phyloP scores from a whole-genome alignment of 2,113 vertebrate species.

The Chrysochloris asiatica region DNA sequence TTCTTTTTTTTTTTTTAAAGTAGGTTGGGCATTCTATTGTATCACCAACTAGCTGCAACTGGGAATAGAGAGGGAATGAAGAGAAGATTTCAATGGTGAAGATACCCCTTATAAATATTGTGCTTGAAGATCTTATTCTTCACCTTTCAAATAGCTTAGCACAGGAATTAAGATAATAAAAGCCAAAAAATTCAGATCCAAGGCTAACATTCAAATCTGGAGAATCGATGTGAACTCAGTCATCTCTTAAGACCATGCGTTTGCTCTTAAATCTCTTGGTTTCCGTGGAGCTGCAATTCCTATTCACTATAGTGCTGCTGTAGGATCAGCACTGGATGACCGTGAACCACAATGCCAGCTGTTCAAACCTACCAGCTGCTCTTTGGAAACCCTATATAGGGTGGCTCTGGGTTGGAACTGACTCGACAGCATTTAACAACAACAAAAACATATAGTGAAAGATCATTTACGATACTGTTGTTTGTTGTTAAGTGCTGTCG shows the following conservation, averaged over 20 bases:
- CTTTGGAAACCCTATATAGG: too few relatives aligned
- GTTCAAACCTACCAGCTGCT: too few relatives aligned
- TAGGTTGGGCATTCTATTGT: slow-evolving; percentile 38
- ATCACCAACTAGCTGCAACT: background rate
- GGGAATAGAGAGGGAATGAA: background rate
- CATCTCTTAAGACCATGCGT: slow-evolving; percentile 39
- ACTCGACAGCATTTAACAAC: too few relatives aligned
- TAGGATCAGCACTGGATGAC: too few relatives aligned
- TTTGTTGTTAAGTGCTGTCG: too few relatives aligned
- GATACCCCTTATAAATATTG: slow-evolving; percentile 69
- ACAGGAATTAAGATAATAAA: slow-evolving; percentile 37
- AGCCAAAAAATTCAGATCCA: slow-evolving; percentile 52
- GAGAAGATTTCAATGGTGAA: slow-evolving; percentile 59
- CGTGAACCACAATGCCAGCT: too few relatives aligned
- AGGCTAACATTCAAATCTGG: slow-evolving; percentile 51
- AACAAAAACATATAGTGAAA: too few relatives aligned
- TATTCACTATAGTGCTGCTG: too few relatives aligned
- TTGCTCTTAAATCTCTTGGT: slow-evolving; percentile 52
- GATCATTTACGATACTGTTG: too few relatives aligned
- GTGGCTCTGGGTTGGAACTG: too few relatives aligned
- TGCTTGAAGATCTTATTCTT: background rate
- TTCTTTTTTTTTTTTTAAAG: too few relatives aligned
- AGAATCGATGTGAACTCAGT: background rate
- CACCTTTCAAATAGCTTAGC: background rate
- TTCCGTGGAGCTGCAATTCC: background rate